These are phyloP conservation scores for Apoderus coryli DNA, from an alignment of 2,888 invertebrate species.

Conservation along the genomic window DNA sequence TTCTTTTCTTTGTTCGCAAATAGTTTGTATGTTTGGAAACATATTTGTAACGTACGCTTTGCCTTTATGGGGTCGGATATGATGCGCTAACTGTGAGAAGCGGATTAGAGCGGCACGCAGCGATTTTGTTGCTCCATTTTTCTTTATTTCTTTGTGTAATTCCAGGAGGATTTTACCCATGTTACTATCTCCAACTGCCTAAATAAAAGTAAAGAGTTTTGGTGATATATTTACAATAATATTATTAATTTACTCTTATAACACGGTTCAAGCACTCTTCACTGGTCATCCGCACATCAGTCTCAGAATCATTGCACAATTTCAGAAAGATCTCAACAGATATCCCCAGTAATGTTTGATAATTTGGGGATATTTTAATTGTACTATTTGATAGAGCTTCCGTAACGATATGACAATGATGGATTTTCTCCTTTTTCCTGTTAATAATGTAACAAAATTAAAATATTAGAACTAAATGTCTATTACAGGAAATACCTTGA, in stretches of 20 bases:
- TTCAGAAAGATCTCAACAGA: conserved; percentile 56
- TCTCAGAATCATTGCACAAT: conserved; percentile 61
- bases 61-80: conserved; percentile 63
- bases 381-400: conserved; percentile 53
- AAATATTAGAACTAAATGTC: conserved; percentile 5
- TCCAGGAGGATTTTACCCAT: conserved; percentile 64
- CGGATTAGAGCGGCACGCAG: conserved; percentile 61
- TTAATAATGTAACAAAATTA: conserved; percentile 21
- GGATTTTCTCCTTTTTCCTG: conserved; percentile 64
- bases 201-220: conserved; percentile 19
- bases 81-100: conserved; percentile 60
- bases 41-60: conserved; percentile 64
- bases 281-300: conserved; percentile 64
- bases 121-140: conserved; percentile 55
- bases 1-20: conserved; percentile 56
- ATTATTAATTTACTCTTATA: conserved; percentile 38
- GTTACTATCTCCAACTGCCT: conserved; percentile 48
- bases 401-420: conserved; percentile 54
- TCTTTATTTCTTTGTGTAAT: conserved; percentile 68
- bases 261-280: conserved; percentile 71
- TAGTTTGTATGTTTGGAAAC: conserved; percentile 56
- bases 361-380: conserved; percentile 44
- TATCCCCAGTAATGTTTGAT: conserved; percentile 48
- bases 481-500: conserved; percentile 1
- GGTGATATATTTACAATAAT: not conserved